Conservation (phyloP, 1,140 invertebrate genomes). For the Penaeus indicus region DNA sequence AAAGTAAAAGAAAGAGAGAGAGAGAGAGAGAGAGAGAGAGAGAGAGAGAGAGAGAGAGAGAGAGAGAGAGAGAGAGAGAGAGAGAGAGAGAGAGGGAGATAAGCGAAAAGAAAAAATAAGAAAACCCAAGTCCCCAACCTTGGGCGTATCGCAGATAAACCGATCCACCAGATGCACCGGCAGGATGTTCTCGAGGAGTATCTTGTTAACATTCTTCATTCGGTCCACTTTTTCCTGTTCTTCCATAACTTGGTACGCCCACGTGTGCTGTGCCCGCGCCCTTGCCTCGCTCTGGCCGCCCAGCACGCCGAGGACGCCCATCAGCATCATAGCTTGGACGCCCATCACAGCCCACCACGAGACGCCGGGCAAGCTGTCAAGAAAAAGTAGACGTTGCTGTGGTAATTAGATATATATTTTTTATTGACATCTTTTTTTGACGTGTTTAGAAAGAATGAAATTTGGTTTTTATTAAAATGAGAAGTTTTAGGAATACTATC, state of each 20-base stretch:
- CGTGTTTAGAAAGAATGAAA: too few relatives aligned
- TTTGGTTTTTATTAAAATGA: too few relatives aligned
- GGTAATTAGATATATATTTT: neutral
- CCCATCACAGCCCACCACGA: slow-evolving; percentile 60
- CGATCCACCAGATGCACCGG: slow-evolving; percentile 96
- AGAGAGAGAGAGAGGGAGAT: neutral
- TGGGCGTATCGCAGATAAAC: slow-evolving; percentile 76
- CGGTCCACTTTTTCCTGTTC: slow-evolving; percentile 96
- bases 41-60: neutral
- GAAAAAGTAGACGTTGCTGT: neutral
- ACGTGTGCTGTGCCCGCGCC: slow-evolving; percentile 89
- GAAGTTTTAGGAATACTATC: neutral
- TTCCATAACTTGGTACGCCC: slow-evolving; percentile 90
- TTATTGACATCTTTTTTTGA: too few relatives aligned
- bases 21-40: too few relatives aligned
- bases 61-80: neutral
- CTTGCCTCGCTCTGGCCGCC: slow-evolving; percentile 90
- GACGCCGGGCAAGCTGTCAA: slow-evolving; percentile 51
- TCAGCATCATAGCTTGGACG: slow-evolving; percentile 70
- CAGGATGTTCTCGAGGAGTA: slow-evolving; percentile 95
- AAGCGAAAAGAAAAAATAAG: neutral
- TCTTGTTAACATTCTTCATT: slow-evolving; percentile 94
- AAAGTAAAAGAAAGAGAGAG: too few relatives aligned
- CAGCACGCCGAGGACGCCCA: slow-evolving; percentile 80
- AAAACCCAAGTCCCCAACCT: slow-evolving; percentile 73